phyloP scores from a whole-genome alignment of 1,140 invertebrate genomes.

The Papilio dardanus region DNA sequence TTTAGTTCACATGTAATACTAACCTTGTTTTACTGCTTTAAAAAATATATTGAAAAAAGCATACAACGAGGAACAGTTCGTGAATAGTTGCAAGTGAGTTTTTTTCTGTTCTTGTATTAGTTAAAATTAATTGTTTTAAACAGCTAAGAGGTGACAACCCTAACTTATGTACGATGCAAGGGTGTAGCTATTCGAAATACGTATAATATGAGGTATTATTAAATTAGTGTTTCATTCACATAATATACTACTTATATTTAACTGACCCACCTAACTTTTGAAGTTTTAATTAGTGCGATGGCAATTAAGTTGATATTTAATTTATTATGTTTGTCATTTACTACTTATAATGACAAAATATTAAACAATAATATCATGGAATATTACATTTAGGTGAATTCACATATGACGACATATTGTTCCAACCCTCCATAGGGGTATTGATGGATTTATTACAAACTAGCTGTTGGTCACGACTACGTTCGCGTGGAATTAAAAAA shows the following conservation, averaged over 20 bases:
- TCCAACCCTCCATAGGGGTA: too few relatives aligned
- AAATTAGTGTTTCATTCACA: background rate
- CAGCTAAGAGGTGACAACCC: background rate
- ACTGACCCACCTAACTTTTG: conserved; percentile 5
- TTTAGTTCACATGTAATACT: too few relatives aligned
- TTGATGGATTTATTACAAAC: too few relatives aligned
- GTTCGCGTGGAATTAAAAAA: too few relatives aligned
- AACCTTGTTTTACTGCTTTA: background rate
- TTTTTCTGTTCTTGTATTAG: background rate
- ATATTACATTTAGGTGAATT: too few relatives aligned
- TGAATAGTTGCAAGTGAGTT: background rate
- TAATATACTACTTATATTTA: conserved; percentile 3
- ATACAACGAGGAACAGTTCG: background rate
- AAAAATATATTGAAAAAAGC: background rate
- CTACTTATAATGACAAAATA: background rate
- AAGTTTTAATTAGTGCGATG: background rate
- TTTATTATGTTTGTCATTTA: background rate
- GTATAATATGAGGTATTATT: background rate
- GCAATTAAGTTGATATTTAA: background rate
- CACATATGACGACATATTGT: too few relatives aligned
- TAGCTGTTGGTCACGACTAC: too few relatives aligned
- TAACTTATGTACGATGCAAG: background rate
- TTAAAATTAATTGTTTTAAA: background rate
- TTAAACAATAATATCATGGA: background rate
- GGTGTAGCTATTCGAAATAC: conserved; percentile 6